phyloP scores from a whole-genome alignment of 2,113 vertebrate species.

The Gavia stellata region DNA sequence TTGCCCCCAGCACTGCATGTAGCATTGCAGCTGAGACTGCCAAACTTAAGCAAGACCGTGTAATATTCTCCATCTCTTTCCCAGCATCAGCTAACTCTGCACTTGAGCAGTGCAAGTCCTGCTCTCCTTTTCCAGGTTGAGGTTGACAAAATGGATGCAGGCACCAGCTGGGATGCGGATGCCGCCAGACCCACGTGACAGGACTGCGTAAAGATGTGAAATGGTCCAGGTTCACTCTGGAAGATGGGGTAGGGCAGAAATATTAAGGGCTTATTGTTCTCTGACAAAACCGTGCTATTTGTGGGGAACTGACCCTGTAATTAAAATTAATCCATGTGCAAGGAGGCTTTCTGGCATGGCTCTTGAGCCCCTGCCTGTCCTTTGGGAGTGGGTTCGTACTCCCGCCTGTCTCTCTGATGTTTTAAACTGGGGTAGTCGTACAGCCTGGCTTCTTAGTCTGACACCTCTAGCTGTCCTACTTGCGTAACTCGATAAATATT shows the following conservation, averaged over 20 bases:
- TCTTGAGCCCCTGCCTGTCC: background rate
- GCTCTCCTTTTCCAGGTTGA: background rate
- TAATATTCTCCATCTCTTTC: background rate
- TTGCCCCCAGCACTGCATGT: accelerated
- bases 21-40: background rate
- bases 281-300: background rate
- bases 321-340: background rate
- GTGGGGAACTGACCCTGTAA: background rate
- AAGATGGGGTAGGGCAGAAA: background rate
- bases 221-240: background rate
- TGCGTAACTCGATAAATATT: background rate
- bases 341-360: background rate
- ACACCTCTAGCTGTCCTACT: background rate
- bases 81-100: background rate
- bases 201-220: accelerated
- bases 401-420: background rate
- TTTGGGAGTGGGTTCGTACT: background rate
- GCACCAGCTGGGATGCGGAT: background rate
- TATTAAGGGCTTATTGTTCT: background rate
- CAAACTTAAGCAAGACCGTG: accelerated
- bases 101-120: background rate
- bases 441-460: background rate
- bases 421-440: background rate
- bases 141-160: background rate
- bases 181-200: background rate